Base-by-base conservation (phyloP, 2,797 vertebrate species). In the Danio choprae region DNA sequence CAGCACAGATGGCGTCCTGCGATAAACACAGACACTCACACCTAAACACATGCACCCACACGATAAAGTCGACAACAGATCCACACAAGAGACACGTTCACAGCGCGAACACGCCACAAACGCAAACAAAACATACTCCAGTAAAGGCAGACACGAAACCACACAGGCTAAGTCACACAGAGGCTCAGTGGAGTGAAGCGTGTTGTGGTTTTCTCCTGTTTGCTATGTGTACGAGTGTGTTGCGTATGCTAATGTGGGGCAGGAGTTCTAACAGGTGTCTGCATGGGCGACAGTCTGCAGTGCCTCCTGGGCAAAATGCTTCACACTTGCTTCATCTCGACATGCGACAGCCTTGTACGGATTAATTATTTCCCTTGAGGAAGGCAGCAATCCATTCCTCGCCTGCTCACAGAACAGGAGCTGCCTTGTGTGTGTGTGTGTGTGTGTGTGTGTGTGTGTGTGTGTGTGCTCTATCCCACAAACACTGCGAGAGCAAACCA, bases 231-330 rank as follows among this genome's bases (percentile, higher is more conserved):
- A 46, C 50, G 20, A 62, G 77, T 70, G 77, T 71, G 58, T 71
- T 53, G 58, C 7, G 20, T 63, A 79, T 55, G 67, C 38, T 91
- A 92, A 93, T 93, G 91, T 93, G 90, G 91, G 91, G 89, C 92
- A 93, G 92, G 89, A 90, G 92, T 89, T 90, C 92, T 91, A 94
- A 94, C 93, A 94, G 93, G 93, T 93, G 92, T 90, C 90, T 91
- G 90, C 88, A 90, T 89, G 87, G 92, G 90, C 91, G 90, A 92
- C 91, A 92, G 91, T 90, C 92, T 91, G 92, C 92, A 86, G 88
- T 90, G 92, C 92, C 92, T 94, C 92, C 90, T 92, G 91, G 93
- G 94, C 91, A 92, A 91, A 93, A 93, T 89, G 92, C 92, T 93
- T 93, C 91, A 91, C 91, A 91, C 91, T 92, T 86, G 88, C 92